Evolutionary conservation across 2,888 invertebrate species (phyloP).

Genomic region (Xylophagus ater): DNA sequence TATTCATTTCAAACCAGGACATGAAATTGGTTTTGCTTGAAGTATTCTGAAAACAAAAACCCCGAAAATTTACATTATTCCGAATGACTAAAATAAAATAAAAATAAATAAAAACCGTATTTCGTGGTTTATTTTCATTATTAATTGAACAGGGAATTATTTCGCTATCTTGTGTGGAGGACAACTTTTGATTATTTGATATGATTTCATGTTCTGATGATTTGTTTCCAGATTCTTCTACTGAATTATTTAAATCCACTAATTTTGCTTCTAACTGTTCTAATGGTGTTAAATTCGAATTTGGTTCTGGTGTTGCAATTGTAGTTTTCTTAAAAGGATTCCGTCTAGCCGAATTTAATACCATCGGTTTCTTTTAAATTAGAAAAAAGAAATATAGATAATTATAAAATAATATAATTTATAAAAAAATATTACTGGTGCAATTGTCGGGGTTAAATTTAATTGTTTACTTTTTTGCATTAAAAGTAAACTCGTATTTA

Average conservation of each 20-base stretch:
- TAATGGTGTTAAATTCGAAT: slow-evolving; percentile 29
- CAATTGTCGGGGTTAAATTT: slow-evolving; percentile 18
- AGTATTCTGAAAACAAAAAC: slow-evolving; percentile 17
- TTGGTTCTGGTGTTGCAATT: slow-evolving; percentile 26
- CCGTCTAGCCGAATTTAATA: slow-evolving; percentile 31
- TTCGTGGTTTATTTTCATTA: slow-evolving; percentile 18
- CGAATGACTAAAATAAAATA: neutral
- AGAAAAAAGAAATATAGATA: neutral
- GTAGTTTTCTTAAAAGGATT: slow-evolving; percentile 46
- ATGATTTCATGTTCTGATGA: too few species aligned
- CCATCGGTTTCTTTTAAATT: slow-evolving; percentile 28
- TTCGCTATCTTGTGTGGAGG: slow-evolving; percentile 8
- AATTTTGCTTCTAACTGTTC: slow-evolving; percentile 24
- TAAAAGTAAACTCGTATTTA: slow-evolving; percentile 19
- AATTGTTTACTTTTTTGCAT: slow-evolving; percentile 16
- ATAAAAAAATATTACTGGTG: slow-evolving; percentile 19
- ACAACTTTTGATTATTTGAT: too few species aligned
- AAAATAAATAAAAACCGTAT: slow-evolving; percentile 16
- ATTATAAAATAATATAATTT: neutral
- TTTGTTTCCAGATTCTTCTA: too few species aligned
- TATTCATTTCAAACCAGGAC: slow-evolving; percentile 50
- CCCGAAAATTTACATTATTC: neutral
- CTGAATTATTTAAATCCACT: slow-evolving; percentile 16
- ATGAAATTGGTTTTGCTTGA: slow-evolving; percentile 43
- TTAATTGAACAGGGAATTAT: slow-evolving; percentile 15